Evolutionary conservation across 2,797 vertebrate species (phyloP).

Genomic region (Cephalopachus bancanus): DNA sequence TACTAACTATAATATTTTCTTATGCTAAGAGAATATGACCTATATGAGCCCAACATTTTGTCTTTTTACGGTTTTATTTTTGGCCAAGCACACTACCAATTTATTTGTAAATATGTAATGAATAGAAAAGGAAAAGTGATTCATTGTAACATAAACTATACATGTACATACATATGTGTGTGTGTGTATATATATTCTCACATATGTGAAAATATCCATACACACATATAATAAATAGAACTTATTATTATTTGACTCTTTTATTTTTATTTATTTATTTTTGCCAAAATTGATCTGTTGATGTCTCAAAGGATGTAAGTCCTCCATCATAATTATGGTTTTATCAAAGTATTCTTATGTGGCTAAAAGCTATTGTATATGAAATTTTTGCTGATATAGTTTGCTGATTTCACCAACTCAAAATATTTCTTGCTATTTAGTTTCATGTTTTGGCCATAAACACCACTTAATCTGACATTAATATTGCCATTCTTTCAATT

Average conservation of each 20-base stretch:
- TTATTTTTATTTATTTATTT: background rate
- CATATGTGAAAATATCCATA: background rate
- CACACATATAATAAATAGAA: background rate
- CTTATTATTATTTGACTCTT: background rate
- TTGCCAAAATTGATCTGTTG: background rate
- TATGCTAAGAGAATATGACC: background rate
- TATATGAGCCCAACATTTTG: conserved; percentile 14
- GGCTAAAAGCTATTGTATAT: background rate
- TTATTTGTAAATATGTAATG: conserved; percentile 20
- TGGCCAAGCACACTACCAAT: background rate
- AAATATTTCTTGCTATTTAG: background rate
- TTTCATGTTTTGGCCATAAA: background rate
- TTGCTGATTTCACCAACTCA: background rate
- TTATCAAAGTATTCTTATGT: conserved; percentile 25
- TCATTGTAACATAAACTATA: background rate
- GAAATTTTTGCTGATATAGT: background rate
- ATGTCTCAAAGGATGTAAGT: background rate
- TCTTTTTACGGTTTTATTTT: conserved; percentile 32
- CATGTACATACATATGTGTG: background rate
- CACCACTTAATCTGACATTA: conserved; percentile 1
- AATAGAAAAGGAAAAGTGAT: background rate
- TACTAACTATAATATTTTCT: background rate
- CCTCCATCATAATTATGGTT: background rate
- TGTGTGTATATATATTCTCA: background rate
- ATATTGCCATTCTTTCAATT: background rate